Evolutionary conservation across 2,797 vertebrate genomes (phyloP), one percentile per base, ranked within the genome.

Genomic region (Borostomias antarcticus): DNA sequence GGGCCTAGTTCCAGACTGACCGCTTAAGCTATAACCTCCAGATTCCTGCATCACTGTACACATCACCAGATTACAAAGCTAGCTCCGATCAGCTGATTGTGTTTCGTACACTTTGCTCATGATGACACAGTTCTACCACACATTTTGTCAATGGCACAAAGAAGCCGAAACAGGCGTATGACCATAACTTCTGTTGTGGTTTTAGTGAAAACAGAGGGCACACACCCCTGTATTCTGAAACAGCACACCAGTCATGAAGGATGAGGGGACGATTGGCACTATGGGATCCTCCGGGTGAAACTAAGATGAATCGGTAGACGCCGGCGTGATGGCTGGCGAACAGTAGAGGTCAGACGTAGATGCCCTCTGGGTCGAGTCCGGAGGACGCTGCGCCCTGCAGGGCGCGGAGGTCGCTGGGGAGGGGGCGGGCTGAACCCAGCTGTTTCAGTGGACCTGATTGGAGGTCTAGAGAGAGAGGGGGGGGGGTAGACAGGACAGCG

Each of bases 301-400:
- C 17, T 25, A 15, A n/a, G 19, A 33, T 21, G 8, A 3, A 23
- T 57, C 32, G 25, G 13, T 1, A 26, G 23, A 28, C 15, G 17
- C 2, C 13, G 9, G n/a, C 52, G 30, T n/a, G 30, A 40, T 25
- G 5, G 53, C 13, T 17, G 37, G 54, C 2, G 17, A 19, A 17
- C 23, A 17, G n/a, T 5, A 33, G 19, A 43, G 76, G 81, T 95
- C 92, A 99, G 76, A 99, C 97, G 4, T 99, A 99, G 88, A 99
- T 98, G 84, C 96, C 96, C 77, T 99, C 96, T 0, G 96, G 96
- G 88, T 98, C 98, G 81, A 98, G 95, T 72, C 93, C 92, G 59
- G 95, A 95, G 0, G 94, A 93, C 61, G 92, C 78, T 1, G 93
- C 86, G 74, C 91, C 96, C 83, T 98, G 96, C 1, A 98, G 94